These are phyloP conservation scores for Dolichoris vasculosae DNA, from an alignment of 1,140 invertebrate genomes.

Conservation along the genomic window DNA sequence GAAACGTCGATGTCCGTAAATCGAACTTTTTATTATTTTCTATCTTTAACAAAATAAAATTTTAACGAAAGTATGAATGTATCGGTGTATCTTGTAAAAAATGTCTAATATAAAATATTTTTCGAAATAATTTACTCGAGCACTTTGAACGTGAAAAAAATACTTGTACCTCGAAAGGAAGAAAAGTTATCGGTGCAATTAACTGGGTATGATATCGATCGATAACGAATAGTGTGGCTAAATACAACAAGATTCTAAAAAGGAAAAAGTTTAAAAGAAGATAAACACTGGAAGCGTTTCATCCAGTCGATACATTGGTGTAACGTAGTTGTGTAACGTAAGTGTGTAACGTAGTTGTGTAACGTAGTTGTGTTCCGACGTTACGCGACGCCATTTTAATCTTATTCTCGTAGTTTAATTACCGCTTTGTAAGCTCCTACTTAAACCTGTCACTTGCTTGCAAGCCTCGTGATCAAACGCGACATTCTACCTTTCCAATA, in stretches of 20 bases:
- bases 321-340: not conserved
- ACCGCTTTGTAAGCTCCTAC: slow-evolving; percentile 38
- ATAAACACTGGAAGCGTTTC: slow-evolving; percentile 6
- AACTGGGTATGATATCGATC: slow-evolving; percentile 15
- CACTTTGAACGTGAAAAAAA: not conserved
- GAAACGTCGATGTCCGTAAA: too few relatives aligned
- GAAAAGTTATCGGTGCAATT: not conserved
- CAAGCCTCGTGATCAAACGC: slow-evolving; percentile 23
- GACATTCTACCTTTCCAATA: not conserved
- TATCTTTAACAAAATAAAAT: too few relatives aligned
- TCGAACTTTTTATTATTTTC: too few relatives aligned
- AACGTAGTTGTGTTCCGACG: not conserved
- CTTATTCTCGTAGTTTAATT: slow-evolving; percentile 46
- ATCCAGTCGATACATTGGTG: slow-evolving; percentile 30
- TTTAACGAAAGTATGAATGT: too few relatives aligned
- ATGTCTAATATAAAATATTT: not conserved
- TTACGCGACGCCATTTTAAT: slow-evolving; percentile 41
- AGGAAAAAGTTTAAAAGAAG: not conserved
- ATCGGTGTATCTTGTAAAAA: not conserved
- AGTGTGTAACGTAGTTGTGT: not conserved
- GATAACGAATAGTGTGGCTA: not conserved
- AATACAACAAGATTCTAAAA: not conserved
- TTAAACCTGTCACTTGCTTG: slow-evolving; percentile 37
- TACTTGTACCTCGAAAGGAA: not conserved
- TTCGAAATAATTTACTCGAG: not conserved